Base-by-base conservation (phyloP, 2,113 vertebrate genomes). In the Periophthalmodon schlosseri region DNA sequence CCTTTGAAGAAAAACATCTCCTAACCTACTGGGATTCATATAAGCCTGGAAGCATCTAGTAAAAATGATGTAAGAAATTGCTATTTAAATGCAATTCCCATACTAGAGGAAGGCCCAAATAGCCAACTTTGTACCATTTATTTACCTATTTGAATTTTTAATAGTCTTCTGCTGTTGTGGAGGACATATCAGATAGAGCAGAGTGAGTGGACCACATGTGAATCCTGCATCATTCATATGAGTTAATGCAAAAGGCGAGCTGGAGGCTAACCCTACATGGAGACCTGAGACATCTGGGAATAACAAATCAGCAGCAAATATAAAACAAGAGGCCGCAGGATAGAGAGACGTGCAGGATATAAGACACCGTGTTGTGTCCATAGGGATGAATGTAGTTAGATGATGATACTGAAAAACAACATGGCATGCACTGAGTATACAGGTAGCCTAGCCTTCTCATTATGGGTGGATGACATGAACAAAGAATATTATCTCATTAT, bases 151-250 rank as follows among this genome's bases (percentile, higher is more conserved):
- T 69, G 34, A 63, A 23, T 49, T 13, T 76, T 1, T 49, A 20
- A 9, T 33, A 28, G 1, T 69, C 28, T 1, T 56, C 28, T 64
- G 33, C 33, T 69, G 21, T 72, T 64, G 36, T 60, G 23, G 21
- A 24, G 14, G 21, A 52, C 85, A 63, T 50, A 79, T 87, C 66
- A 88, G 36, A 74, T 50, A 0, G 0, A 83, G 81, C 47, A 49
- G 73, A 64, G 58, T 14, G 72, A 36, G 4, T 73, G 66, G 72
- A 54, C 64, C 5, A 23, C 84, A 82, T 73, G 61, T 84, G 83
- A 66, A 65, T 74, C 67, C 21, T 91, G 76, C 16, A 88, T 84
- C 75, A 88, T 91, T 89, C 66, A 89, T 91, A 77, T 74, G 78
- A 80, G 50, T 73, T 76, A 86, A 86, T 86, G 82, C 82, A 80